Evolutionary conservation across 1,140 invertebrate genomes (phyloP), one percentile per base, ranked within the genome.

Genomic region (Ylistrum balloti): DNA sequence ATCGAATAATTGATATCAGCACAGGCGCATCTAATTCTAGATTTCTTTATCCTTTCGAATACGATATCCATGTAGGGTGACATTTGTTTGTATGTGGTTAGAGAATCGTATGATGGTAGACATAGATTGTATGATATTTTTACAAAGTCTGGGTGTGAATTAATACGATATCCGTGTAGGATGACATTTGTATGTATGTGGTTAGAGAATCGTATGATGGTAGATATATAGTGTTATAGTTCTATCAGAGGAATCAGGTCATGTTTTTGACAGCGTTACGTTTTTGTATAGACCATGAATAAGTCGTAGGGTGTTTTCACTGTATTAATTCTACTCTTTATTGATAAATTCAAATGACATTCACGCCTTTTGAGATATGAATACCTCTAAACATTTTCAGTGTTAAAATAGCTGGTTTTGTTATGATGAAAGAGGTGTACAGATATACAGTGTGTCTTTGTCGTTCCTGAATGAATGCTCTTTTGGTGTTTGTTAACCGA

Each of bases 401-500:
- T 74, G 22, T 74, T 17, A 74, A 28, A 28, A 74, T 74, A 74
- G 7, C 9, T 22, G 56, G n/a, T 45, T 48, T 10, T 48, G 45
- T 48, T 5, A 28, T 28, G 56, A 74, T 74, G 56, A 74, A 74
- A 28, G 56, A 74, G 56, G 56, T 74, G 56, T 28, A 74, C 22
- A 28, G n/a, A 74, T 74, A 17, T 28, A 74, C n/a, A 74, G 0
- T 74, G n/a, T 5, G 20, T 20, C 45, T 48, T 2, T 17, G n/a
- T n/a, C n/a, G n/a, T n/a, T n/a, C n/a, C n/a, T 20, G 15, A 20
- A 3, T 56, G 45, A 74, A 74, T 74, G 56, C 56, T n/a, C 56
- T 74, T 74, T 74, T 74, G 22, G 56, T 74, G 56, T 74, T 74
- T 74, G 56, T 74, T 28, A 74, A 74, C 56, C n/a, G 56, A 74